Conservation (phyloP, 2,113 vertebrate genomes). For the Empidonax traillii region DNA sequence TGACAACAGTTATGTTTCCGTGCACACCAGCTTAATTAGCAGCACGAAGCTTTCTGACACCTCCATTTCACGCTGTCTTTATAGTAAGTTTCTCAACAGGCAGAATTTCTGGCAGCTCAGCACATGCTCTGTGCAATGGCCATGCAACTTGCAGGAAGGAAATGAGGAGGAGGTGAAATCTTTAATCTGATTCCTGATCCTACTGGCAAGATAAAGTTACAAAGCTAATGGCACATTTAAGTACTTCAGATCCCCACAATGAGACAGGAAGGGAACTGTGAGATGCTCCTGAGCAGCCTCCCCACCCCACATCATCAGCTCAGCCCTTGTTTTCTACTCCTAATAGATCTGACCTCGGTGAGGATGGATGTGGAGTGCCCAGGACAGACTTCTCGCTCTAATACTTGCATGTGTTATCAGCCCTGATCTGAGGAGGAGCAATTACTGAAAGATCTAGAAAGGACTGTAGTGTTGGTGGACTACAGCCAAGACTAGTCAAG, state of each 20-base stretch:
- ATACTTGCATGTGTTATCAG: background rate
- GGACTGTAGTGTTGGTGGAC: background rate
- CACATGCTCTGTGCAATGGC: background rate
- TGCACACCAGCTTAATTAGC: constrained; percentile 45
- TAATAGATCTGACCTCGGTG: fast-evolving
- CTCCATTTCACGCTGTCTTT: constrained; percentile 52
- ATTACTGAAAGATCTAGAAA: background rate
- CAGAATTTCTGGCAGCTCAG: constrained; percentile 34
- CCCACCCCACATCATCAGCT: background rate
- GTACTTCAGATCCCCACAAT: background rate
- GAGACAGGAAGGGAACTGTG: background rate
- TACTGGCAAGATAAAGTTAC: background rate
- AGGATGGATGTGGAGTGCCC: background rate
- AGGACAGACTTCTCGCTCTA: background rate
- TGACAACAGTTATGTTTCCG: constrained; percentile 13
- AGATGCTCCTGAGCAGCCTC: background rate
- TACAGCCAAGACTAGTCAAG: background rate
- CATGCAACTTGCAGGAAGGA: background rate
- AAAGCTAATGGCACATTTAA: background rate
- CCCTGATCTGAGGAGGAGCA: background rate
- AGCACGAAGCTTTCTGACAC: constrained; percentile 38
- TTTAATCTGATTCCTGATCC: constrained; percentile 21
- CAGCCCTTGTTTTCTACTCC: background rate
- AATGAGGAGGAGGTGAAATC: background rate
- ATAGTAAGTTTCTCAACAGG: background rate